Percentiles rank a stretch among this genome's conserved stretches.
phyloP scores from a whole-genome alignment of 23 tunicate genomes.

The Clavelina lepadiformis region DNA sequence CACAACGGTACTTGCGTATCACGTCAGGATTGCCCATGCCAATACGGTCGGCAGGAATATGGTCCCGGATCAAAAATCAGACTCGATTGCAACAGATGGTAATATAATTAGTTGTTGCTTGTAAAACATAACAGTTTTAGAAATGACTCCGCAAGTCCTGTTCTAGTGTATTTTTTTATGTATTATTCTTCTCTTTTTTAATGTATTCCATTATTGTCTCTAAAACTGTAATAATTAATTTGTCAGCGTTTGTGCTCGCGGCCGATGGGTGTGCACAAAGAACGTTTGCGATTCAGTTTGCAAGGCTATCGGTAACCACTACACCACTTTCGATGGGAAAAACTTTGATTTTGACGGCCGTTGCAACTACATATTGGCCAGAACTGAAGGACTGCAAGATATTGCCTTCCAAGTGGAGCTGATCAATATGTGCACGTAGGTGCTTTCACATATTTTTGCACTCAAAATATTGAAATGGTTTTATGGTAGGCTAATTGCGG shows the following conservation, averaged over 20 bases:
- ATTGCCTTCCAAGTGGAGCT: constrained; percentile 90
- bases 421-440: constrained; percentile 90
- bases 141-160: too few relatives aligned
- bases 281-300: constrained; percentile 94
- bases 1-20: constrained; percentile 94
- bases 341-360: constrained; percentile 78
- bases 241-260: constrained; percentile 92
- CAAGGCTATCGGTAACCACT: constrained; percentile 89
- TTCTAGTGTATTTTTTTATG: background rate
- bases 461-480: too few relatives aligned
- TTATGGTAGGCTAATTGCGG: too few relatives aligned
- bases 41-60: constrained; percentile 79
- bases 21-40: constrained; percentile 86
- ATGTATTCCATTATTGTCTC: background rate
- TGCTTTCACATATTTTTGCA: too few relatives aligned
- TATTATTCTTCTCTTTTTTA: background rate
- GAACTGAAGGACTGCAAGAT: constrained; percentile 88
- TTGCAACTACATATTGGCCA: constrained; percentile 74
- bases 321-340: constrained; percentile 88
- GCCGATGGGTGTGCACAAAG: constrained; percentile 92
- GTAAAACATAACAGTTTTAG: background rate
- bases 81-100: constrained; percentile 95
- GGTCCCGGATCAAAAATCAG: constrained; percentile 85
- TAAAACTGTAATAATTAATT: background rate
- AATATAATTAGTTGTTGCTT: background rate